These are phyloP conservation scores for Zaprionus tsacasi DNA, from an alignment of 1,140 invertebrate species.

Conservation along the genomic window DNA sequence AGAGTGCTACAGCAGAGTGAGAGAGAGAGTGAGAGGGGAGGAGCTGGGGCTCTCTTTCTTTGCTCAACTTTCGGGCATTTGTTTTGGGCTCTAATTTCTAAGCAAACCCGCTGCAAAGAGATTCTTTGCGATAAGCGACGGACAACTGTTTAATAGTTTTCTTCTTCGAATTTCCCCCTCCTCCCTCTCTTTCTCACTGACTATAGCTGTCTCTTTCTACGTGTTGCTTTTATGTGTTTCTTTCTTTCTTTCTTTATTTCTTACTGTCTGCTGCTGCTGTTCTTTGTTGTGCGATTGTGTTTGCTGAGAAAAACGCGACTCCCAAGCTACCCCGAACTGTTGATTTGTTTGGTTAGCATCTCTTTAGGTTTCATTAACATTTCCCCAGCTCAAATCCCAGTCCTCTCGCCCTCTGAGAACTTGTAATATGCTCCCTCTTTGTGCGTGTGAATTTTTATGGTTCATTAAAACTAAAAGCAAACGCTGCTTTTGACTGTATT, in stretches of 20 bases:
- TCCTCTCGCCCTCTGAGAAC: neutral
- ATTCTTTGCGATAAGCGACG: conserved; percentile 66
- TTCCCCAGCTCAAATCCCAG: conserved; percentile 32
- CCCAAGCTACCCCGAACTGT: conserved; percentile 36
- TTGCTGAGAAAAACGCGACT: conserved; percentile 70
- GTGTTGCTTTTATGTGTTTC: conserved; percentile 21
- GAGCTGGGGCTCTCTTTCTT: conserved; percentile 17
- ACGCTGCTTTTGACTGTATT: conserved; percentile 34
- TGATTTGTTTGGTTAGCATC: conserved; percentile 68
- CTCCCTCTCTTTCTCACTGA: conserved; percentile 22
- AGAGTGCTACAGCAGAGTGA: neutral
- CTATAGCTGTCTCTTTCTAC: conserved; percentile 8
- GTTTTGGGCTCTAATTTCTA: conserved; percentile 82
- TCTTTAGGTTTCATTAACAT: conserved; percentile 79
- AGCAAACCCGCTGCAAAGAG: conserved; percentile 66
- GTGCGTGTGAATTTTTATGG: conserved; percentile 82
- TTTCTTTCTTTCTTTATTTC: conserved; percentile 21
- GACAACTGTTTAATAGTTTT: conserved; percentile 81
- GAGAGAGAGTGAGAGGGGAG: neutral
- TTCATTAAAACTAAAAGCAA: conserved; percentile 80
- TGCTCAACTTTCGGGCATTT: conserved; percentile 64
- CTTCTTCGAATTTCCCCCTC: conserved; percentile 62
- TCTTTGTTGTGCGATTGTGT: conserved; percentile 53
- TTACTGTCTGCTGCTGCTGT: conserved; percentile 17
- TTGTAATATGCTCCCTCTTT: conserved; percentile 24